Conservation (phyloP, 2,113 vertebrate species). For the Arothron firmamentum region DNA sequence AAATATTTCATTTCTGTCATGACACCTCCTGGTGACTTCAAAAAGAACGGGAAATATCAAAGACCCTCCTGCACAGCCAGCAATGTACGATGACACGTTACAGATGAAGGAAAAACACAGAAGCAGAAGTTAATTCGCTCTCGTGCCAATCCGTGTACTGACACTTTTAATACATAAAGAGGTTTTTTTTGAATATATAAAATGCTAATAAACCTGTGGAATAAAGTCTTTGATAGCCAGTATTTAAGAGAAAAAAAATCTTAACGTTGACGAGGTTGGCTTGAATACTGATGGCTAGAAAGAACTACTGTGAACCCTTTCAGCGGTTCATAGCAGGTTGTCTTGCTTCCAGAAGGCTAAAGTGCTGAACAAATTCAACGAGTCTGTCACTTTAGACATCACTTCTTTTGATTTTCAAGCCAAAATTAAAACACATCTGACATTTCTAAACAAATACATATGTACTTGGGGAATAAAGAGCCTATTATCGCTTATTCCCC, state of each 20-base stretch:
- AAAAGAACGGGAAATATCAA: slow-evolving; percentile 30
- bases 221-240: slow-evolving; percentile 55
- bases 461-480: too few relatives aligned
- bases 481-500: too few relatives aligned
- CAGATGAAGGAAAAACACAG: slow-evolving; percentile 17
- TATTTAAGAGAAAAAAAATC: slow-evolving; percentile 48
- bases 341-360: slow-evolving; percentile 35
- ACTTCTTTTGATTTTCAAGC: slow-evolving; percentile 23
- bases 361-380: slow-evolving; percentile 24
- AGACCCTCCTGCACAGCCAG: slow-evolving; percentile 12
- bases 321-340: slow-evolving; percentile 37
- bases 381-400: not conserved
- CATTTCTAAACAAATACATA: too few relatives aligned
- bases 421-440: not conserved
- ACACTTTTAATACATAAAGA: slow-evolving; percentile 26
- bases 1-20: slow-evolving; percentile 14
- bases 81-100: slow-evolving; percentile 1
- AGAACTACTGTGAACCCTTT: slow-evolving; percentile 38
- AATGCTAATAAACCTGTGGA: slow-evolving; percentile 50
- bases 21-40: slow-evolving; percentile 27
- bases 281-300: slow-evolving; percentile 58
- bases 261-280: slow-evolving; percentile 49
- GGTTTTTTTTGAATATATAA: slow-evolving; percentile 18
- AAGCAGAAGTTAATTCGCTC: slow-evolving; percentile 28
- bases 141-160: slow-evolving; percentile 29